Percentiles rank a stretch among this genome's conserved stretches.
phyloP scores from a whole-genome alignment of 2,113 vertebrate species.

The Tetraodon nigroviridis region DNA sequence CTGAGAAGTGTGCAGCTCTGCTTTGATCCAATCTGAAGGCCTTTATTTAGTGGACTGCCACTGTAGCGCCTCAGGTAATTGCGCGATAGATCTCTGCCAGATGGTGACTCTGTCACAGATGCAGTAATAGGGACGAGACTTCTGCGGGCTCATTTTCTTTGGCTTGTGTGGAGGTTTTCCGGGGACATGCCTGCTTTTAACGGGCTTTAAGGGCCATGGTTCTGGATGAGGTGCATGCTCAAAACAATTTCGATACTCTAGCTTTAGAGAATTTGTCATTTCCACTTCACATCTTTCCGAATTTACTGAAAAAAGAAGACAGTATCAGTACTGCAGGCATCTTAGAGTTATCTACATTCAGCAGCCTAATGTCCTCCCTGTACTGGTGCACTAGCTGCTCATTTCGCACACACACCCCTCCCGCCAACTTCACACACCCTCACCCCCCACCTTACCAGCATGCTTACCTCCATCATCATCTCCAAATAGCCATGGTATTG shows the following conservation, averaged over 20 bases:
- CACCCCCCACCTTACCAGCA: not conserved
- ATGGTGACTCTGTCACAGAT: constrained; percentile 37
- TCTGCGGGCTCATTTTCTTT: constrained; percentile 46
- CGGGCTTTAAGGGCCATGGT: constrained; percentile 31
- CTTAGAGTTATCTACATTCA: constrained; percentile 37
- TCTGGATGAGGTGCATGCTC: constrained; percentile 5
- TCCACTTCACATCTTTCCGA: constrained; percentile 21
- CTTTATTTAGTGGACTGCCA: constrained; percentile 47
- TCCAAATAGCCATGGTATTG: constrained; percentile 12
- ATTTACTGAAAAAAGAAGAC: constrained; percentile 30
- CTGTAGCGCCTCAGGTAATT: constrained; percentile 50
- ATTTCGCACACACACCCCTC: not conserved
- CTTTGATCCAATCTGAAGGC: constrained; percentile 9
- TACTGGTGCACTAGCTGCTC: constrained; percentile 33
- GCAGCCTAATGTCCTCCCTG: constrained; percentile 11
- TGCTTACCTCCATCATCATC: constrained; percentile 9
- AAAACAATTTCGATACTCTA: constrained; percentile 15
- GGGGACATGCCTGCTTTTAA: constrained; percentile 23
- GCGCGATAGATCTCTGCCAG: constrained; percentile 35
- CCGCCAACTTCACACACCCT: no score
- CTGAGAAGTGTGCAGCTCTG: constrained; percentile 26
- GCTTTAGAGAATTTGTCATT: constrained; percentile 26
- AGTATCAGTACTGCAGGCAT: constrained; percentile 15
- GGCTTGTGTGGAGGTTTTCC: constrained; percentile 45
- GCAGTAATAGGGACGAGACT: constrained; percentile 41